A percentile compares a stretch with the other conserved stretches of the same genome.
These are phyloP conservation scores for Eleutherodactylus coqui DNA, from an alignment of 2,797 vertebrate species.

Conservation along the genomic window DNA sequence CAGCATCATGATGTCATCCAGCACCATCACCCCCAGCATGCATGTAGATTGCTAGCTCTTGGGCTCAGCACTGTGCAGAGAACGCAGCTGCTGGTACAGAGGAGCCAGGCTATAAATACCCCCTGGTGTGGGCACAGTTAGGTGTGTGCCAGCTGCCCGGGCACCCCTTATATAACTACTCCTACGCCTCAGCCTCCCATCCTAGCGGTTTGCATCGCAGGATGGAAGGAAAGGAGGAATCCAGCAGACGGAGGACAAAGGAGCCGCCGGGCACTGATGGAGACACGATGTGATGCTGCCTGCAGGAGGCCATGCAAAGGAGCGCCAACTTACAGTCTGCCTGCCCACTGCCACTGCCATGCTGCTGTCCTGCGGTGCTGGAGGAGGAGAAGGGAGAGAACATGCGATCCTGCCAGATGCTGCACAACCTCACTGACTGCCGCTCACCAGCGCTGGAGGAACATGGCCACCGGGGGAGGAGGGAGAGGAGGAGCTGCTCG, in stretches of 20 bases:
- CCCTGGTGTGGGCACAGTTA: background rate
- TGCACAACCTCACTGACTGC: constrained; percentile 32
- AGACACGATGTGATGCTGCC: no score
- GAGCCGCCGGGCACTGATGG: background rate
- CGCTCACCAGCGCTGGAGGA: constrained; percentile 41
- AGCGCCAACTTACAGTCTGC: constrained; percentile 56
- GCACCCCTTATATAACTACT: constrained; percentile 49
- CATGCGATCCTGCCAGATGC: constrained; percentile 11
- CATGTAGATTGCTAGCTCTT: constrained; percentile 13
- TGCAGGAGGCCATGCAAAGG: background rate
- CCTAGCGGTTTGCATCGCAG: constrained; percentile 21
- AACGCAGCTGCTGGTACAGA: no score
- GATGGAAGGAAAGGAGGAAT: background rate
- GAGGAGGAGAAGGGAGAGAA: background rate
- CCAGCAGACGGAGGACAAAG: background rate
- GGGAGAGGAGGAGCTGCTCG: background rate
- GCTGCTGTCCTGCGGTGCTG: constrained; percentile 32
- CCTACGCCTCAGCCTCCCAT: constrained; percentile 42
- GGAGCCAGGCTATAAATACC: no score
- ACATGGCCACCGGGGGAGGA: constrained; percentile 62
- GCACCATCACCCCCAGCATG: no score
- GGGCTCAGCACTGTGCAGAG: background rate
- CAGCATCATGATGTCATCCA: no score
- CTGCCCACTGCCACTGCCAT: constrained; percentile 63
- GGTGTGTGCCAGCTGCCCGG: background rate